Evolutionary conservation across 2,888 invertebrate species (phyloP), one percentile per base, ranked within the genome.

Genomic region (Mycogona germanica): DNA sequence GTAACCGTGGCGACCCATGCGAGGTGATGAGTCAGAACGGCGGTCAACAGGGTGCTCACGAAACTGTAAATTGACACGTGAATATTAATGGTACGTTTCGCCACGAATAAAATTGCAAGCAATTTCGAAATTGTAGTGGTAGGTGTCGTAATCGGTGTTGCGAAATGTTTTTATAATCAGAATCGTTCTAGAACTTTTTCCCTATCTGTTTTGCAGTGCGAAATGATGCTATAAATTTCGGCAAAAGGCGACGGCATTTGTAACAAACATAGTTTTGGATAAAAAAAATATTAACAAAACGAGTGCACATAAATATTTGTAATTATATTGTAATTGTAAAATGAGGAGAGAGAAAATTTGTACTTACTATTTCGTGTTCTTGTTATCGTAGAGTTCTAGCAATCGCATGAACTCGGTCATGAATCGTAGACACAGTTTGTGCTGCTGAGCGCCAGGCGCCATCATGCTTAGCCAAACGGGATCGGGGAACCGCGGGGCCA

Each of bases 331-430:
- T 7, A 12, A n/a, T 28, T 19, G 1, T 28, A 19, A 26, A 7
- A 49, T 26, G n/a, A 23, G 38, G 26, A n/a, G 2, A 37, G 17
- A 45, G 45, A 32, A 19, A 50, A 50, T 12, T 45, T 12, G 58
- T 64, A 78, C 86, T 82, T 73, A 91, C 91, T 91, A 91, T 70
- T 89, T 88, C 7, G 87, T 88, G 60, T 80, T 79, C 70, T 91
- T 91, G 28, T 84, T 85, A 66, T 92, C 91, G 32, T 81, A 68
- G 49, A 68, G 67, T 45, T 63, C 65, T 5, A 70, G 64, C 7
- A 70, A 61, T 9, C 56, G 51, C 54, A 69, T 65, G 53, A 72
- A 68, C 40, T 69, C 68, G 12, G 64, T 62, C 51, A 72, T 64
- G 58, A 72, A 70, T 32, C 62, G 63, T 28, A 67, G 64, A 62